These are phyloP conservation scores for Acromyrmex echinatior DNA, from an alignment of 1,140 invertebrate genomes.

Conservation along the genomic window DNA sequence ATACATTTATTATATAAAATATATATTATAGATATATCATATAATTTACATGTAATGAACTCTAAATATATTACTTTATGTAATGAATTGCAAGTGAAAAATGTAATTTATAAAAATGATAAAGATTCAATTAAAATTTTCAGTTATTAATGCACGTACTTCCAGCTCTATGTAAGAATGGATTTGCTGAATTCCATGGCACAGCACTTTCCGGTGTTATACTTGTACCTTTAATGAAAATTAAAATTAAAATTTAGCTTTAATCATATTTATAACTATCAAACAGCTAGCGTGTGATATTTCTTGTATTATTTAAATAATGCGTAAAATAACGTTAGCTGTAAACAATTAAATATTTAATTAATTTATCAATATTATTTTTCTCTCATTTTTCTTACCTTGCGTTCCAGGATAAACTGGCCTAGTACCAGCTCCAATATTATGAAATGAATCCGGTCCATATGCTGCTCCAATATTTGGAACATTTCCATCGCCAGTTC, in stretches of 20 bases:
- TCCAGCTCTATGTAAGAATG: conserved; percentile 35
- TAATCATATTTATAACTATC: not conserved
- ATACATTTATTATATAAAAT: too few species aligned
- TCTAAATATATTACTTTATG: not conserved
- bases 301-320: not conserved
- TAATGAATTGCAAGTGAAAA: not conserved
- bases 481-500: conserved; percentile 36
- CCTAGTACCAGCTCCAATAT: not conserved
- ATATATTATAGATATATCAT: not conserved
- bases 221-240: conserved; percentile 14
- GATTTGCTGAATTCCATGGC: conserved; percentile 43
- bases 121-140: not conserved
- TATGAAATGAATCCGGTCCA: not conserved
- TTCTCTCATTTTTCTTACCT: not conserved
- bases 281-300: not conserved
- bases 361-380: conserved; percentile 1
- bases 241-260: conserved; percentile 29
- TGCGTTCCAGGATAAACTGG: not conserved
- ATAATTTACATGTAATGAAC: not conserved
- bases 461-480: conserved; percentile 14
- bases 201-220: not conserved
- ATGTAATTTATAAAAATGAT: conserved; percentile 35
- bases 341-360: not conserved
- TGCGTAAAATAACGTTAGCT: not conserved
- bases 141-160: not conserved